phyloP scores from a whole-genome alignment of 1,140 invertebrate genomes.

The Chlorops oryzae region DNA sequence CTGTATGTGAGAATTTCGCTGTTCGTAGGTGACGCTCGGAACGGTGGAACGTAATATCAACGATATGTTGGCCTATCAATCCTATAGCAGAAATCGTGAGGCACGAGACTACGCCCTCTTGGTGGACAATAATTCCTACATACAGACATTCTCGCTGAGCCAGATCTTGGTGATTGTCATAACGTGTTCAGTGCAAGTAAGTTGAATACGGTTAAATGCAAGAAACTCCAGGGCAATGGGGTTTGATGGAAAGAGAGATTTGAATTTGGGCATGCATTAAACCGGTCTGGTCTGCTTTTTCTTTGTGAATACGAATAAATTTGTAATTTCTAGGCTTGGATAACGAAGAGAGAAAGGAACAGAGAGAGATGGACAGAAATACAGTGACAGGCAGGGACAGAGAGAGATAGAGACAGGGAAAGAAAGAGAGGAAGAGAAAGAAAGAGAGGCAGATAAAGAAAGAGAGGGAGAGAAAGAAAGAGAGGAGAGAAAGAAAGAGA shows the following conservation, averaged over 20 bases:
- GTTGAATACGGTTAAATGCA: slow-evolving; percentile 4
- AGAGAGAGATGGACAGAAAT: no score
- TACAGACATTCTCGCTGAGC: slow-evolving; percentile 77
- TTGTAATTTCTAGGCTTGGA: no score
- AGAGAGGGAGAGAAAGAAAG: no score
- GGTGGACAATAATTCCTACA: slow-evolving; percentile 75
- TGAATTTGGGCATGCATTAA: no score
- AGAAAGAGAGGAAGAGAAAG: no score
- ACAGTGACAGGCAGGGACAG: no score
- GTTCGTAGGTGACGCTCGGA: slow-evolving; percentile 62
- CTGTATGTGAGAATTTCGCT: slow-evolving; percentile 14
- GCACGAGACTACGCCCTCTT: slow-evolving; percentile 76
- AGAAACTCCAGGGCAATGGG: not conserved
- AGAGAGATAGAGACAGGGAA: no score
- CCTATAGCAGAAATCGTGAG: slow-evolving; percentile 69
- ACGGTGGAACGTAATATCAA: slow-evolving; percentile 79
- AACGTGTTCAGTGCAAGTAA: slow-evolving; percentile 56
- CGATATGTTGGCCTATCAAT: slow-evolving; percentile 76
- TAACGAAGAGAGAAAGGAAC: not conserved
- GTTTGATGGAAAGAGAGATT: not conserved
- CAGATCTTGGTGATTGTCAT: slow-evolving; percentile 77
- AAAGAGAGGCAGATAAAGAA: no score
- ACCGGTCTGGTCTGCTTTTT: no score
- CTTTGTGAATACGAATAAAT: not conserved
- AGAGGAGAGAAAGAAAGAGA: no score